Conservation (phyloP, 2,888 invertebrate genomes). For the Tortricodes alternella region DNA sequence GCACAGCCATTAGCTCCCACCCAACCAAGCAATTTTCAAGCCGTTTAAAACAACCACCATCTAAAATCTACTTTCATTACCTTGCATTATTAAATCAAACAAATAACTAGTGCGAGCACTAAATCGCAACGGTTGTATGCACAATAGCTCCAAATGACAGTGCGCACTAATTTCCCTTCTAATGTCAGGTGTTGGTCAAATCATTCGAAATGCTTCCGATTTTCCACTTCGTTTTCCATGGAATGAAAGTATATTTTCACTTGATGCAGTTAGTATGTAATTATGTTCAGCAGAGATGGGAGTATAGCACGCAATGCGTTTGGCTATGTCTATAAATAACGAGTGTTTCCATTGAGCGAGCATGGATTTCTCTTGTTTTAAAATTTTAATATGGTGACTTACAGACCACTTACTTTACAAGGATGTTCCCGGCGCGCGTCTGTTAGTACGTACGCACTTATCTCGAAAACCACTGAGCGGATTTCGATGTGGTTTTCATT, state of each 20-base stretch:
- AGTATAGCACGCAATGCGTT: constrained; percentile 28
- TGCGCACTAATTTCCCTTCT: constrained; percentile 30
- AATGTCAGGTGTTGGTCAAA: constrained; percentile 31
- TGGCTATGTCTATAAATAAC: constrained; percentile 28
- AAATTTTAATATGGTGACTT: constrained; percentile 5
- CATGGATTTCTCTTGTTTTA: constrained; percentile 27
- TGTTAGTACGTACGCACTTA: too few relatives aligned
- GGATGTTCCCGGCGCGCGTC: too few relatives aligned
- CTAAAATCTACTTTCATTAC: constrained; percentile 24
- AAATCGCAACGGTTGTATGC: constrained; percentile 31
- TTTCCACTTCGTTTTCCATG: constrained; percentile 58
- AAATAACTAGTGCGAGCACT: constrained; percentile 4
- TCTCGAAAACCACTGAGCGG: too few relatives aligned
- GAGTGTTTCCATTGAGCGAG: constrained; percentile 18
- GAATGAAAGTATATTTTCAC: constrained; percentile 53
- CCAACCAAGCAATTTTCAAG: constrained; percentile 4
- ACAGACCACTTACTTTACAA: too few relatives aligned
- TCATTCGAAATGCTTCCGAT: constrained; percentile 56
- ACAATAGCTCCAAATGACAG: constrained; percentile 35
- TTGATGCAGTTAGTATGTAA: constrained; percentile 22
- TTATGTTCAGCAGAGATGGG: constrained; percentile 26
- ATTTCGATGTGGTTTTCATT: too few relatives aligned
- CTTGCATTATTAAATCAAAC: constrained; percentile 26
- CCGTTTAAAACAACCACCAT: constrained; percentile 1
- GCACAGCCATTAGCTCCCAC: constrained; percentile 4